Evolutionary conservation across 2,113 vertebrate species (phyloP), one percentile per base, ranked within the genome.

Genomic region (Amphilophus citrinellus): DNA sequence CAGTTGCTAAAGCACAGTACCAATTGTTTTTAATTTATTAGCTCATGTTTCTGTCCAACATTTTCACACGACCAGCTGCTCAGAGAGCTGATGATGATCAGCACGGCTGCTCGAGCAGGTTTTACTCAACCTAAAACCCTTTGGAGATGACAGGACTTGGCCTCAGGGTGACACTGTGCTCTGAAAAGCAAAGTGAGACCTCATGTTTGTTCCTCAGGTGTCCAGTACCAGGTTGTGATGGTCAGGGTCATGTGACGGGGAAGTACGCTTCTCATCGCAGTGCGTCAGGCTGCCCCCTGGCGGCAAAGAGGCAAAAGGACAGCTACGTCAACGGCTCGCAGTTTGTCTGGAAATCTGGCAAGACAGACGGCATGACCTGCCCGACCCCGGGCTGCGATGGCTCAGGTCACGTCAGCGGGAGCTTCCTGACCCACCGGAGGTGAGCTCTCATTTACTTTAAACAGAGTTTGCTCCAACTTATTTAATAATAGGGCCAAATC

Each of bases 211-310:
- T 53, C 44, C 50, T 93, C 83, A 99, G 98, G 96, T 99, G 98
- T 96, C 98, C 98, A 0, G 98, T 99, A 66, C 98, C 98, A 2
- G 98, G 98, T 81, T 99, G 98, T 84, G 98, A 99, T 24, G 98
- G 98, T 76, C 98, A 99, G 95, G 98, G 98, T 92, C 98, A 99
- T 53, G 98, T 99, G 95, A 99, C 98, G 1, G 98, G 98, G 80
- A 99, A 99, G 95, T 99, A 99, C 7, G 98, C 98, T 0, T 99
- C 98, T 32, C 98, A 99, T 93, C 98, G 98, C 95, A 99, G 98
- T 30, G 98, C 98, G 0, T 99, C 98, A 0, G 98, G 98, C 76
- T 99, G 98, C 95, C 98, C 98, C 37, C 93, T 99, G 89, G 98
- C 98, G 2, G 98, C 98, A 82, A 99, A 99, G 94, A 94, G 98